Evolutionary conservation across 1,140 invertebrate species (phyloP), one percentile per base, ranked within the genome.

Genomic region (Homalodisca vitripennis): DNA sequence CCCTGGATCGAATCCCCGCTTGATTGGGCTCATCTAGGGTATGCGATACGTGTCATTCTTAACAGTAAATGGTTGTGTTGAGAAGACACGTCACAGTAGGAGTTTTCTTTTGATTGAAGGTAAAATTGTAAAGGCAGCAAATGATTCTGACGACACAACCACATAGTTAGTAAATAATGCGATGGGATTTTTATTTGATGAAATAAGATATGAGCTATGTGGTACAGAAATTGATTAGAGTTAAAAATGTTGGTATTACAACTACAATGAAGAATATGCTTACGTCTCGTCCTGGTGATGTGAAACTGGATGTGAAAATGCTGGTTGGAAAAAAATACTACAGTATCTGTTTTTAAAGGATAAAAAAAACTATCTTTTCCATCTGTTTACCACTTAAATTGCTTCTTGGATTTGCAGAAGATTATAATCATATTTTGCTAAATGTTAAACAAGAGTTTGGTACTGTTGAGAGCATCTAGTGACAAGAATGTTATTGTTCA

Each of bases 371-470:
- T 10, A 72, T 73, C 57, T 81, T 81, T 67, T 74, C 79, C 66
- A 73, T 78, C 30, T 73, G 72, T 29, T 74, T 83, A 47, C 80
- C 80, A 6, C 60, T 83, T 20, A 77, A 72, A 53, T 70, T 78
- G 48, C 47, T 81, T 0, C 69, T 81, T 1, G 79, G 80, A 17
- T 81, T 83, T 74, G 78, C 78, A 57, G 79, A 83, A 74, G 80
- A 83, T 74, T 83, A 80, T 75, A 73, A 74, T 64, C 78, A 78
- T 75, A 78, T 83, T 48, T 72, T 82, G 22, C 57, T 80, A 6
- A 82, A 82, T 72, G 74, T 73, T 10, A 79, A 80, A 74, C 80
- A 81, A 74, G 79, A 83, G 73, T 66, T n/a, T 83, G 20, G 76
- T 82, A 73, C 71, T 82, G 27, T 77, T 77, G 27, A 73, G 78